Conservation (phyloP, 1,140 invertebrate genomes). For the Drosophila kikkawai region DNA sequence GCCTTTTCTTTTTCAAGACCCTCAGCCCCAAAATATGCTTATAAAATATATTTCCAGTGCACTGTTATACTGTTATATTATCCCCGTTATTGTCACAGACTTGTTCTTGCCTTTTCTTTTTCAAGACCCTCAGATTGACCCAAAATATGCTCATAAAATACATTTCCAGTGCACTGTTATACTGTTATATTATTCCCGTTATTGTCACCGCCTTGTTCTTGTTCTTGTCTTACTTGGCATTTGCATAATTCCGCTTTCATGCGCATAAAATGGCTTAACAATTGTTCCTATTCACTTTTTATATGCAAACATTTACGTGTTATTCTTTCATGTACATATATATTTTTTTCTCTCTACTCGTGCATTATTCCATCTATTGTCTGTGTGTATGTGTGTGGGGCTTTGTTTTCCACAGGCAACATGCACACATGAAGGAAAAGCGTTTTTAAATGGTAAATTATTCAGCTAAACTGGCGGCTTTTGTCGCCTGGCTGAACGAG, state of each 20-base stretch:
- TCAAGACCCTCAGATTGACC: neutral
- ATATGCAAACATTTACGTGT: constrained; percentile 46
- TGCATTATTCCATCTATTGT: constrained; percentile 48
- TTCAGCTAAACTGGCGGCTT: constrained; percentile 56
- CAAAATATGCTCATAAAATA: neutral
- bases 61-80: too few relatives aligned
- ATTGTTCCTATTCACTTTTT: constrained; percentile 50
- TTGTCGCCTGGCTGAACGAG: constrained; percentile 30
- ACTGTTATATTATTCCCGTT: constrained; percentile 1
- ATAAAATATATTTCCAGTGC: too few relatives aligned
- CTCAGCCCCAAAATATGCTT: neutral
- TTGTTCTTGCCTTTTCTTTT: neutral
- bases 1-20: neutral
- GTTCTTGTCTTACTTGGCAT: constrained; percentile 40
- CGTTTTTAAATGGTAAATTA: constrained; percentile 74
- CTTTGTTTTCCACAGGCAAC: constrained; percentile 47
- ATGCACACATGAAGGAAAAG: constrained; percentile 20
- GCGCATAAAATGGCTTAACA: constrained; percentile 65
- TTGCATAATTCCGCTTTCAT: constrained; percentile 70
- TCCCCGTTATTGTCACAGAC: too few relatives aligned
- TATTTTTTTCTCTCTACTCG: constrained; percentile 17
- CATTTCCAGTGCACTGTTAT: neutral
- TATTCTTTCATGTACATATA: constrained; percentile 25
- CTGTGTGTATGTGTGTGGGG: constrained; percentile 53
- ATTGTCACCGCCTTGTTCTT: constrained; percentile 6